Conservation (phyloP, 2,797 vertebrate genomes). For the Synaphobranchus kaupii region DNA sequence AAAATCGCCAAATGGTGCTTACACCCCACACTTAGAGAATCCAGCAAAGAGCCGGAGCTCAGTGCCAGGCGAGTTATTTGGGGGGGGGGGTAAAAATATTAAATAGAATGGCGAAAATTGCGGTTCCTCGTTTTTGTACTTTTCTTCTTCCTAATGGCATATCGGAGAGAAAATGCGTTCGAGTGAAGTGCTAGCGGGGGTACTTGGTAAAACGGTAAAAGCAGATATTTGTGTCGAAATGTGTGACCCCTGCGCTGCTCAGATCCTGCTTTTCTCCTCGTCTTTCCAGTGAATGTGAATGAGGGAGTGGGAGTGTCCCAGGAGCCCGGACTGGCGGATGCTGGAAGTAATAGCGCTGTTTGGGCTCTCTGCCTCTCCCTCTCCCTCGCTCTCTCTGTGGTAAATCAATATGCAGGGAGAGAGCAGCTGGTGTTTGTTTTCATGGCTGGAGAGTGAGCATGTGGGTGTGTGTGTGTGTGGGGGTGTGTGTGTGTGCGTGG, state of each 20-base stretch:
- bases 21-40: neutral
- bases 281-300: slow-evolving; percentile 45
- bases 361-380: slow-evolving; percentile 31
- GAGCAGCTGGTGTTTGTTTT: slow-evolving; percentile 53
- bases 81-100: neutral
- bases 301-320: slow-evolving; percentile 37
- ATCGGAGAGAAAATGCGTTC: neutral
- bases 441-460: slow-evolving; percentile 23
- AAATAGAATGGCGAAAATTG: neutral
- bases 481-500: slow-evolving; percentile 27
- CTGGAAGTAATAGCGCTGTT: slow-evolving; percentile 32
- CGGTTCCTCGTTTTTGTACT: neutral
- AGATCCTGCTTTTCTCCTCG: slow-evolving; percentile 19
- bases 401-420: slow-evolving; percentile 31
- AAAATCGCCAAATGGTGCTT: neutral
- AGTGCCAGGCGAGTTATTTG: neutral
- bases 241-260: neutral
- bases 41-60: neutral
- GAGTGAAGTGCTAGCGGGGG: neutral
- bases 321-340: slow-evolving; percentile 10
- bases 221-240: slow-evolving; percentile 41
- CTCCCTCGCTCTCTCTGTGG: neutral
- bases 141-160: neutral
- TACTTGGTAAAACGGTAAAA: slow-evolving; percentile 13
- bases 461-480: neutral